Base-by-base conservation (phyloP, 2,888 invertebrate genomes). In the Troides oblongomaculatus region DNA sequence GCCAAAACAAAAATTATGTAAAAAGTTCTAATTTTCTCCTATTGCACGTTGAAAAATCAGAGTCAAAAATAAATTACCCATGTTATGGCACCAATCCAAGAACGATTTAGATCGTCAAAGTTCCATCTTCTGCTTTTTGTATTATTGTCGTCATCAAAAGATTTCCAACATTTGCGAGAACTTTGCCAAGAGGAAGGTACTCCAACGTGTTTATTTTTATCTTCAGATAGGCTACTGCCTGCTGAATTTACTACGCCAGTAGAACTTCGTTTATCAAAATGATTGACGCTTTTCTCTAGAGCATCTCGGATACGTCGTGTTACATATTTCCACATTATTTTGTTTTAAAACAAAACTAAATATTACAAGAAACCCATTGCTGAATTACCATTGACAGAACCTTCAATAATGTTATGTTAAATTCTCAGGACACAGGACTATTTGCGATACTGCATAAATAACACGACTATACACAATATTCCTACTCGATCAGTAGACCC, bases 251-350 rank as follows among this genome's bases (percentile, higher is more conserved):
- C 85, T 71, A 89, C 81, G 53, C 83, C 86, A 72, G 90, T 85
- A 64, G 89, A 84, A 75, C 90, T 87, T 58, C 90, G 85, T 81
- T 88, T 89, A 76, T 93, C 93, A 75, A 93, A 89, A 78, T 90
- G 89, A 77, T 90, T 91, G 69, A 84, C 89, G 78, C 90, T 86
- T 76, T 89, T 85, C 75, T 93, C 93, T 75, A 93, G 84, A 46
- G 91, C 89, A 75, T 93, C 93, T 76, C 89, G 85, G 66, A 93
- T 81, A 64, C 93, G 90, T 53, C 93, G 88, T 43, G 93, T 84
- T 66, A 93, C 89, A 90, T 91, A 93, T 84, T 93, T 93, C 93
- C 93, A 94, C 93, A 94, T 94, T 74, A 73, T 86, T 75, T 39
- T 53, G 39, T n/a, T 61, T 62, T 39, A 60, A 61, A 60, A 64